A percentile compares a stretch with the other conserved stretches of the same genome.
These are phyloP conservation scores for Theretra japonica DNA, from an alignment of 2,888 invertebrate genomes.

Conservation along the genomic window DNA sequence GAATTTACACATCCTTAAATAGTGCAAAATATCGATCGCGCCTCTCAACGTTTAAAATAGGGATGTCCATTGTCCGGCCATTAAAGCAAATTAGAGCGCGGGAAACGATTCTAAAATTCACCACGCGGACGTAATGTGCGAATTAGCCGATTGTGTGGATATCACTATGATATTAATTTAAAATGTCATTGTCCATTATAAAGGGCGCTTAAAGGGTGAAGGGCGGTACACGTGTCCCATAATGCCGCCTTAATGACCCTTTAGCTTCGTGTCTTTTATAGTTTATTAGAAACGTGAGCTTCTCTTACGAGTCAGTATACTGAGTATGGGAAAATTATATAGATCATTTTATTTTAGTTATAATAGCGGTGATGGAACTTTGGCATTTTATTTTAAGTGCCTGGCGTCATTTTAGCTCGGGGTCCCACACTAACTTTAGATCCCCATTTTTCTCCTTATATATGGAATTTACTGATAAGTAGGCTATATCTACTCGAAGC, in stretches of 20 bases:
- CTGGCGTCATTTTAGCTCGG: neutral
- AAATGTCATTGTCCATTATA: conserved; percentile 75
- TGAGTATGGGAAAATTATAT: neutral
- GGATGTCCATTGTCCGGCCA: conserved; percentile 56
- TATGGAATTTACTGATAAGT: too few relatives aligned
- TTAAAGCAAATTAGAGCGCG: conserved; percentile 66
- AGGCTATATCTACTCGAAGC: too few relatives aligned
- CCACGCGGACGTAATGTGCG: conserved; percentile 38
- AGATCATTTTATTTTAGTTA: neutral
- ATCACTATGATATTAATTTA: conserved; percentile 72
- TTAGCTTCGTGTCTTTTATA: conserved; percentile 24
- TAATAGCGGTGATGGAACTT: neutral
- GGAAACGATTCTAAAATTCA: conserved; percentile 55
- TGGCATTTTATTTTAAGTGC: neutral
- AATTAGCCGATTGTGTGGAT: conserved; percentile 48
- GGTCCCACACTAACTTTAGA: too few relatives aligned
- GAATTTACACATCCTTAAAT: neutral
- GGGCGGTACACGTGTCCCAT: conserved; percentile 70
- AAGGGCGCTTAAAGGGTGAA: conserved; percentile 70
- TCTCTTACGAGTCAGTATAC: too few relatives aligned
- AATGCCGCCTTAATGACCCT: conserved; percentile 51
- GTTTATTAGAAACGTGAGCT: conserved; percentile 20
- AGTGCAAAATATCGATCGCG: conserved; percentile 27
- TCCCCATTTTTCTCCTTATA: too few relatives aligned
- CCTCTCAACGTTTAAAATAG: conserved; percentile 56